These are phyloP conservation scores for Chelonus formosanus DNA, from an alignment of 2,888 invertebrate genomes.

Conservation along the genomic window DNA sequence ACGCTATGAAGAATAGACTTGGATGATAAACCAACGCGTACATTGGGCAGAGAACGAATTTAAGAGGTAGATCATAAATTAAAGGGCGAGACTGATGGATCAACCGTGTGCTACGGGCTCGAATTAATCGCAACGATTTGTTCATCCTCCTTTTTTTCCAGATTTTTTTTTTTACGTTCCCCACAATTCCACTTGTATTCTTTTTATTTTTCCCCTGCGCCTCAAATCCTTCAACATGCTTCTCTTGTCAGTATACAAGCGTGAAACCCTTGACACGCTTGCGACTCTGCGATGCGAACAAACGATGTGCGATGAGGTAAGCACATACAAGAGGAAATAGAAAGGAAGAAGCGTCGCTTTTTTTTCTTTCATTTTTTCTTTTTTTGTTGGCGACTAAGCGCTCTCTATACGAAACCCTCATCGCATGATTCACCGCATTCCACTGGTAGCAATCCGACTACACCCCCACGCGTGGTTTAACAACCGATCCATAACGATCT, in stretches of 20 bases:
- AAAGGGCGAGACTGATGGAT: conserved; percentile 39
- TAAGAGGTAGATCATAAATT: conserved; percentile 24
- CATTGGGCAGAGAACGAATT: conserved; percentile 13
- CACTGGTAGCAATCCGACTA: conserved; percentile 31
- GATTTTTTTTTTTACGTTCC: conserved; percentile 16
- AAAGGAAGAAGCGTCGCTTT: conserved; percentile 1
- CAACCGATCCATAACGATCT: conserved; percentile 53
- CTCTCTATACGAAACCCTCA: conserved; percentile 9
- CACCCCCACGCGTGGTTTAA: conserved; percentile 40
- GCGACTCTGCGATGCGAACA: conserved; percentile 31
- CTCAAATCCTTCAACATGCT: conserved; percentile 4
- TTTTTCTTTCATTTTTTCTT: conserved; percentile 23
- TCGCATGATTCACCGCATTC: conserved; percentile 34
- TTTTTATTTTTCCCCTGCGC: conserved; percentile 7
- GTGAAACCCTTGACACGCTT: conserved; percentile 35
- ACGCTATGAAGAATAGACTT: conserved; percentile 27
- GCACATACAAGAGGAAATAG: conserved; percentile 17
- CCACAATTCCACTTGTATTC: conserved; percentile 17
- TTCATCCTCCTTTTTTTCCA: conserved; percentile 15
- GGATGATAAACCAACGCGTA: conserved; percentile 17
- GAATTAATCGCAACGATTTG: conserved; percentile 33
- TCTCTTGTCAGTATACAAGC: conserved; percentile 22
- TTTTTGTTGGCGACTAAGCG: conserved; percentile 22
- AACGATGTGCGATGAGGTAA: conserved; percentile 21
- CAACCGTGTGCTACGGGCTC: conserved; percentile 33